Evolutionary conservation across 2,113 vertebrate species (phyloP).

Genomic region (Numida meleagris): DNA sequence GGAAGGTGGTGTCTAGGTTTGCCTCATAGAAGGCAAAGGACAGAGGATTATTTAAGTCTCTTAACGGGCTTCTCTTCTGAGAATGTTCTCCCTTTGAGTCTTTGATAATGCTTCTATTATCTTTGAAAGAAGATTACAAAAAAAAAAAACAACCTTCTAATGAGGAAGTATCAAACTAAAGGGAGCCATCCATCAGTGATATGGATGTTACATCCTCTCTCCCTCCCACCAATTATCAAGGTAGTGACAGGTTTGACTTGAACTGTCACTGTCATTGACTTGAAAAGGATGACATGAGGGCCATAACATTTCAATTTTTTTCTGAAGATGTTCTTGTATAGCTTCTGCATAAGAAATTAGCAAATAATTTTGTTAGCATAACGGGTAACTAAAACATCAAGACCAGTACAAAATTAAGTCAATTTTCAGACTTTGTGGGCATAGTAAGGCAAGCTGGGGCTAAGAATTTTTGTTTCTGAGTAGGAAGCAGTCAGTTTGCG

Average conservation of each 20-base stretch:
- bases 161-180: neutral
- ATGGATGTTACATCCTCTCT: constrained; percentile 17
- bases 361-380: neutral
- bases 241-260: constrained; percentile 46
- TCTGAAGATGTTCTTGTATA: neutral
- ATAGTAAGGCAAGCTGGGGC: accelerated
- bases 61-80: neutral
- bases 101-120: neutral
- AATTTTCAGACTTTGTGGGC: too few relatives aligned
- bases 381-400: neutral
- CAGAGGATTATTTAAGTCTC: neutral
- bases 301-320: neutral
- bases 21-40: neutral
- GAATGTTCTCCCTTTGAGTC: neutral
- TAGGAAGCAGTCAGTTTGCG: neutral
- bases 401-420: neutral
- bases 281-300: neutral
- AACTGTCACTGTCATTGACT: neutral
- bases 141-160: neutral
- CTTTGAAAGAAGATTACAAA: neutral
- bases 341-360: neutral
- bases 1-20: neutral
- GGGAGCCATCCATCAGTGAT: constrained; percentile 28
- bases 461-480: neutral
- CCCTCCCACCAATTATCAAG: constrained; percentile 17